phyloP scores from a whole-genome alignment of 2,888 invertebrate genomes.

The Biston stratarius region DNA sequence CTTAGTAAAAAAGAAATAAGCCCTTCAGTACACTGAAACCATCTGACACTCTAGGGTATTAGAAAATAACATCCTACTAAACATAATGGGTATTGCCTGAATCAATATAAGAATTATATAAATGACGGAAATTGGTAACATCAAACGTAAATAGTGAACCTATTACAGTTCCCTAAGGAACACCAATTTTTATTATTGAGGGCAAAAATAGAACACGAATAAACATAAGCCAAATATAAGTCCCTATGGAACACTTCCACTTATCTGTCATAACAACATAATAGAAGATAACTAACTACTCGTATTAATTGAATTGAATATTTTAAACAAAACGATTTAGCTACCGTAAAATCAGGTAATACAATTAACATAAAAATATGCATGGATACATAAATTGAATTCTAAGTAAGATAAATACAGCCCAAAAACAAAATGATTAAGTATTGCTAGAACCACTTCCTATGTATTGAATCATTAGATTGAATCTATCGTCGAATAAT shows the following conservation, averaged over 20 bases:
- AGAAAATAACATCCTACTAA: neutral
- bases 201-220: neutral
- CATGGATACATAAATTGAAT: neutral
- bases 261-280: neutral
- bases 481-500: slow-evolving; percentile 40
- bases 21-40: neutral
- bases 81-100: no score
- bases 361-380: neutral
- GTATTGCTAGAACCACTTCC: slow-evolving; percentile 36
- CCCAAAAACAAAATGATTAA: slow-evolving; percentile 21
- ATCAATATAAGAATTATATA: neutral
- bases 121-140: neutral
- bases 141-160: slow-evolving; percentile 2
- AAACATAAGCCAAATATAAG: neutral
- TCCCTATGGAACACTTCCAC: slow-evolving; percentile 13
- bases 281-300: neutral
- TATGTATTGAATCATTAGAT: slow-evolving; percentile 36
- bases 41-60: neutral
- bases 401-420: slow-evolving; percentile 13
- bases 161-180: slow-evolving; percentile 5
- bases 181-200: neutral
- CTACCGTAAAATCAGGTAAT: neutral
- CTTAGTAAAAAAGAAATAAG: no score
- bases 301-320: neutral
- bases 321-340: neutral